Conservation (phyloP, 2,797 vertebrate species). For the Neomorphus geoffroyi region DNA sequence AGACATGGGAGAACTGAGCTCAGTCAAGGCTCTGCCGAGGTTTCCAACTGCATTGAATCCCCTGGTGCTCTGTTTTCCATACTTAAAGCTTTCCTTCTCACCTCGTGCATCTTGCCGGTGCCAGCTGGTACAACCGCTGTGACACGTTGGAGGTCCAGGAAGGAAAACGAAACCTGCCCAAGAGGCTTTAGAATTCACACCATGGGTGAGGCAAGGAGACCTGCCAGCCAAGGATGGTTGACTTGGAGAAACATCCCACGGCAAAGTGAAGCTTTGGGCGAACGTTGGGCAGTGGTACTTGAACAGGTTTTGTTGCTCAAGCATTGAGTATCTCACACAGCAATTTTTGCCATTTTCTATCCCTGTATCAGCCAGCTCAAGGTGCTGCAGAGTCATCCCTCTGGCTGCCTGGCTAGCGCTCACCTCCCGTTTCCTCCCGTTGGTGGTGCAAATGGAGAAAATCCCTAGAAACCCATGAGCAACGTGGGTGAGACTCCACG, state of each 20-base stretch:
- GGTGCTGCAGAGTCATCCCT: neutral
- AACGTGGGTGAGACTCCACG: fast-evolving
- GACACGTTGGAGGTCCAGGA: fast-evolving
- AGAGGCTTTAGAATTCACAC: neutral
- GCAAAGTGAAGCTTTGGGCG: neutral
- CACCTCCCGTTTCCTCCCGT: neutral
- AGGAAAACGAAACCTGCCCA: too few relatives aligned
- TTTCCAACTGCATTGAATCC: neutral
- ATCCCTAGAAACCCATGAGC: neutral
- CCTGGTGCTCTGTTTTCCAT: fast-evolving
- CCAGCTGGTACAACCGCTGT: fast-evolving
- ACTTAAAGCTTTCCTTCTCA: neutral
- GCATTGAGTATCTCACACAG: neutral
- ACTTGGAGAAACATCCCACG: neutral
- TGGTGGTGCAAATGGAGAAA: neutral
- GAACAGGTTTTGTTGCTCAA: fast-evolving
- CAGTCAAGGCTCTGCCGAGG: neutral
- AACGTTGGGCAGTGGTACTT: neutral
- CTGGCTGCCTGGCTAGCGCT: neutral
- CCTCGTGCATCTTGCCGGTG: fast-evolving
- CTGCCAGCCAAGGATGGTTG: neutral
- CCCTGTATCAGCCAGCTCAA: neutral
- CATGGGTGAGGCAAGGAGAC: fast-evolving
- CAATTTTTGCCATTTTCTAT: neutral
- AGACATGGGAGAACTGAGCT: fast-evolving